Evolutionary conservation across 2,113 vertebrate species (phyloP).

Genomic region (Hiodon alosoides): DNA sequence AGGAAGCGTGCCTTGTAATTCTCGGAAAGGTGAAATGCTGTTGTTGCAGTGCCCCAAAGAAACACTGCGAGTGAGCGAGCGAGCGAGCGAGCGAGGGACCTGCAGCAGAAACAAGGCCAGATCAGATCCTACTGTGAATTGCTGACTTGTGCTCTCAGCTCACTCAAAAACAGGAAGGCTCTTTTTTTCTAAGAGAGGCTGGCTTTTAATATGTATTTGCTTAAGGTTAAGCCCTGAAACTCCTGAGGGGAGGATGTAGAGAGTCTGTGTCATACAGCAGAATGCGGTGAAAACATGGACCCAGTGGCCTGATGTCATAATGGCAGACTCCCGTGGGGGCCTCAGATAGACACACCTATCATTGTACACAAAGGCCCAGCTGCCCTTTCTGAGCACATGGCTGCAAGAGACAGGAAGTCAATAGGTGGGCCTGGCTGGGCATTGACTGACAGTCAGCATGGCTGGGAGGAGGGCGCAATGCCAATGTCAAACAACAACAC

Average conservation of each 20-base stretch:
- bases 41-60: constrained; percentile 28
- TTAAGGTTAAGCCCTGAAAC: background rate
- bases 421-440: background rate
- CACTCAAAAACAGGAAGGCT: constrained; percentile 69
- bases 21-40: constrained; percentile 55
- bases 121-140: constrained; percentile 57
- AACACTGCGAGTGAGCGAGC: constrained; percentile 7
- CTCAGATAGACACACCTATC: no score
- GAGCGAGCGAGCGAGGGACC: constrained; percentile 7
- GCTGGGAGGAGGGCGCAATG: no score
- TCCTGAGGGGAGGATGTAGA: no score
- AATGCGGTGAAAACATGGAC: no score
- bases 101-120: constrained; percentile 42
- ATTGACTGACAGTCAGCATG: background rate
- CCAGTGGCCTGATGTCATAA: no score
- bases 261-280: no score
- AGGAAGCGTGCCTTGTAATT: constrained; percentile 61
- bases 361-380: background rate
- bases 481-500: no score
- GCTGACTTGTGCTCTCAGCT: constrained; percentile 59
- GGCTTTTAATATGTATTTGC: constrained; percentile 11
- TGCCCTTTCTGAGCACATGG: background rate
- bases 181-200: constrained; percentile 32
- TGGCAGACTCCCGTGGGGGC: no score
- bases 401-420: constrained; percentile 1